Evolutionary conservation across 2,888 invertebrate genomes (phyloP).

Genomic region (Macrosiphum euphorbiae): DNA sequence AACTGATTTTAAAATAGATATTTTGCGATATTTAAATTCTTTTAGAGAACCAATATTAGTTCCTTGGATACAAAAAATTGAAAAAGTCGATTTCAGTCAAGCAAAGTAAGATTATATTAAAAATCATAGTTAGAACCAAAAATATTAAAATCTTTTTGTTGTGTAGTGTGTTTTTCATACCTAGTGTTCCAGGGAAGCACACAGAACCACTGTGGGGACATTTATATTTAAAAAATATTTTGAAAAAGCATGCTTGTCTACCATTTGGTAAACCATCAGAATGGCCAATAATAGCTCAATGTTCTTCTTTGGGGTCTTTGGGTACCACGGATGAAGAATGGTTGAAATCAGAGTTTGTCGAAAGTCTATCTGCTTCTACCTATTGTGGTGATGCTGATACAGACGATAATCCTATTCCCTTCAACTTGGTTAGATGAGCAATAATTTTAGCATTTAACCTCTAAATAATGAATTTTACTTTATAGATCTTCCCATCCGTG

Average conservation of each 20-base stretch:
- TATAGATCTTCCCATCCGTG: slow-evolving; percentile 80
- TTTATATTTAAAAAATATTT: slow-evolving; percentile 75
- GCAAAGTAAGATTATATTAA: slow-evolving; percentile 57
- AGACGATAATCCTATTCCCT: slow-evolving; percentile 73
- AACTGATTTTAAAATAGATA: slow-evolving; percentile 84
- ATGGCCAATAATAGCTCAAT: slow-evolving; percentile 86
- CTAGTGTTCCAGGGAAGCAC: slow-evolving; percentile 88
- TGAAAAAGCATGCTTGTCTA: slow-evolving; percentile 77
- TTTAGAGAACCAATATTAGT: slow-evolving; percentile 80
- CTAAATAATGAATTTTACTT: slow-evolving; percentile 10
- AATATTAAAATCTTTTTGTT: slow-evolving; percentile 66
- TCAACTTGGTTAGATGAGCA: slow-evolving; percentile 71
- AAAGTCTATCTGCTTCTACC: slow-evolving; percentile 68
- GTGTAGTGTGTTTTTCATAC: slow-evolving; percentile 85
- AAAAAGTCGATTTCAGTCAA: slow-evolving; percentile 80
- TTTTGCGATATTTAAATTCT: slow-evolving; percentile 81
- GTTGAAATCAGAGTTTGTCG: slow-evolving; percentile 79
- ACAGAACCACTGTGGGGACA: slow-evolving; percentile 78
- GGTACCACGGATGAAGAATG: slow-evolving; percentile 75
- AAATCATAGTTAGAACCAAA: neutral
- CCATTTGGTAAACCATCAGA: slow-evolving; percentile 71
- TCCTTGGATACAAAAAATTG: slow-evolving; percentile 81
- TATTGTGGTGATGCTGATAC: slow-evolving; percentile 70
- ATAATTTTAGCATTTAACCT: neutral
- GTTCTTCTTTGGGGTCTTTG: slow-evolving; percentile 86